Evolutionary conservation across 64 coral and sea anemone species (phyloP).

Genomic region (Trachythela sp.): DNA sequence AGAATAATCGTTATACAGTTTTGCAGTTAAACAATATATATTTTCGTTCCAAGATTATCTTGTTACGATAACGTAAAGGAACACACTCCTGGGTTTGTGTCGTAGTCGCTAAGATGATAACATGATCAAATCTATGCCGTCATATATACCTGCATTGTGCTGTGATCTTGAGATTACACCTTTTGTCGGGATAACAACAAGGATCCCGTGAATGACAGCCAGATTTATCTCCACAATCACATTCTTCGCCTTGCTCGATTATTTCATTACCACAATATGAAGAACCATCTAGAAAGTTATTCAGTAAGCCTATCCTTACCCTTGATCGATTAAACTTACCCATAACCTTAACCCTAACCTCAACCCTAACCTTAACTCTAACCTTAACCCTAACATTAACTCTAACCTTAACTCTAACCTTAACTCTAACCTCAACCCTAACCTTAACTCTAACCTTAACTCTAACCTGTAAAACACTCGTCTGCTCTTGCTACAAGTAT

Average conservation of each 20-base stretch:
- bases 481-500: constrained; percentile 51
- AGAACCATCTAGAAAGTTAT: neutral
- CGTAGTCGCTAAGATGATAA: too few relatives aligned
- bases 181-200: constrained; percentile 65
- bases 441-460: constrained; percentile 35
- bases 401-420: constrained; percentile 43
- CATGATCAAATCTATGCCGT: too few relatives aligned
- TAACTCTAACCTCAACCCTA: neutral
- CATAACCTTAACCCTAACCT: too few relatives aligned
- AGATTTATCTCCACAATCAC: constrained; percentile 68
- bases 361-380: constrained; percentile 39
- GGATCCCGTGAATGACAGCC: constrained; percentile 59
- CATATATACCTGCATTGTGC: constrained; percentile 98
- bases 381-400: constrained; percentile 36
- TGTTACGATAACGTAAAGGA: too few relatives aligned
- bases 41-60: too few relatives aligned
- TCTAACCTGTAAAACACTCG: constrained; percentile 72
- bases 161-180: constrained; percentile 42
- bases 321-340: neutral
- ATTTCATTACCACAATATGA: constrained; percentile 83
- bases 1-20: neutral
- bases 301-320: neutral
- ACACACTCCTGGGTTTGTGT: too few relatives aligned
- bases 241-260: constrained; percentile 71
- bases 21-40: neutral